Base-by-base conservation (phyloP, 1,140 invertebrate genomes). In the Atta colombica region DNA sequence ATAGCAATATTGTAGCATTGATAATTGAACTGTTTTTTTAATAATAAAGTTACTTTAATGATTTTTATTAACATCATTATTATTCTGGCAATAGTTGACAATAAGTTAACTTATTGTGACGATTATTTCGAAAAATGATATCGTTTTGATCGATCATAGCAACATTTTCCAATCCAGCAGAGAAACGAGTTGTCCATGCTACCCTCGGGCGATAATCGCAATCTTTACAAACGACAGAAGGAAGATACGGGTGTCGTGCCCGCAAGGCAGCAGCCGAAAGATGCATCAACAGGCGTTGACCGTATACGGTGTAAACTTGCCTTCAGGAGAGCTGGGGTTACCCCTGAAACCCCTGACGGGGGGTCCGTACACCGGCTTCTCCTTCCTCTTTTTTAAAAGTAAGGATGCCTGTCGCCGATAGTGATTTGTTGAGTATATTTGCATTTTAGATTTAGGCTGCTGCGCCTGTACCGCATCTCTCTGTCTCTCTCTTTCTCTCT, bases 351-450 rank as follows among this genome's bases (percentile, higher is more conserved):
- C 88, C 93, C 93, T 94, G 90, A 93, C 94, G 88, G 94, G 94
- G 93, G 94, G 94, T 94, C 94, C 80, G 87, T 92, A 77, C 94
- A 93, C 92, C 90, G 92, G 93, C 91, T 94, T 94, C 93, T 93
- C 93, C 93, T 94, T 94, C 92, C 94, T 93, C 92, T 92, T 93
- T 94, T 94, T 92, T 90, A 88, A 92, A 93, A 94, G 92, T 94
- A 94, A 94, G 94, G 93, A 94, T 94, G 91, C 94, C 94, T 93
- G 94, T 95, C 94, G 94, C 94, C 94, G 94, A 95, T 95, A 94
- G 93, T 95, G 95, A 95, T 95, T 95, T 95, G 94, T 95, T 94
- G 94, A 94, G 91, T 92, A 88, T 94, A 95, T 95, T 95, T 95
- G 95, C 95, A 95, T 95, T 95, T 95, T 94, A 95, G 93, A 95